Evolutionary conservation across 2,113 vertebrate species (phyloP).

Genomic region (Coregonus clupeaformis): DNA sequence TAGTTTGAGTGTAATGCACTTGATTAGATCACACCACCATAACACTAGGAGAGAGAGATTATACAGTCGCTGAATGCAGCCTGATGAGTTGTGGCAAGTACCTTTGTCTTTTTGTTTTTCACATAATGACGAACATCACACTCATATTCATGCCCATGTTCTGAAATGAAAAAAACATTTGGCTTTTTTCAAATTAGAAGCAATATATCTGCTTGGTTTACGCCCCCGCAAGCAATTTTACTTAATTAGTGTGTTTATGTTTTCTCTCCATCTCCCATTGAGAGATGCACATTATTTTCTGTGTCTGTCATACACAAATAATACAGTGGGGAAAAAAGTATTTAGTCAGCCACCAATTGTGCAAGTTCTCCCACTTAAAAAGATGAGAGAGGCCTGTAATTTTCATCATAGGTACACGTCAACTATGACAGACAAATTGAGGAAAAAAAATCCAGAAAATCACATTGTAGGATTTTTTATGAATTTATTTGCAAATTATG

Average conservation of each 20-base stretch:
- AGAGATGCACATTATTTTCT: constrained; percentile 58
- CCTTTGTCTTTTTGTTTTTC: constrained; percentile 39
- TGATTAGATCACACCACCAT: constrained; percentile 14
- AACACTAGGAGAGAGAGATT: neutral
- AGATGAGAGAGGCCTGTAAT: too few relatives aligned
- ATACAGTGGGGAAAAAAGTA: too few relatives aligned
- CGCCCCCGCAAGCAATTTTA: constrained; percentile 59
- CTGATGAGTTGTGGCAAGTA: constrained; percentile 29
- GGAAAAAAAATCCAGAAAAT: too few relatives aligned
- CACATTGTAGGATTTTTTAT: too few relatives aligned
- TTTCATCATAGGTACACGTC: too few relatives aligned
- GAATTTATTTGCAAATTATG: too few relatives aligned
- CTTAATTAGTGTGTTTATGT: constrained; percentile 68
- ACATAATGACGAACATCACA: constrained; percentile 39
- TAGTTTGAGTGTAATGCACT: constrained; percentile 10
- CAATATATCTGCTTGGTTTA: constrained; percentile 64
- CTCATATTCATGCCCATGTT: constrained; percentile 36
- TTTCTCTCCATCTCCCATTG: constrained; percentile 58
- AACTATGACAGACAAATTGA: too few relatives aligned
- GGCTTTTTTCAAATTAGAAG: constrained; percentile 46
- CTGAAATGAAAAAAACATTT: constrained; percentile 67
- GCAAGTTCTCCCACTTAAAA: too few relatives aligned
- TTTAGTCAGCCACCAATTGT: too few relatives aligned
- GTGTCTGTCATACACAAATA: constrained; percentile 70
- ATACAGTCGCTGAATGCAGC: neutral